Conservation (phyloP, 1,140 invertebrate genomes). For the Mycetomoellerius zeteki region DNA sequence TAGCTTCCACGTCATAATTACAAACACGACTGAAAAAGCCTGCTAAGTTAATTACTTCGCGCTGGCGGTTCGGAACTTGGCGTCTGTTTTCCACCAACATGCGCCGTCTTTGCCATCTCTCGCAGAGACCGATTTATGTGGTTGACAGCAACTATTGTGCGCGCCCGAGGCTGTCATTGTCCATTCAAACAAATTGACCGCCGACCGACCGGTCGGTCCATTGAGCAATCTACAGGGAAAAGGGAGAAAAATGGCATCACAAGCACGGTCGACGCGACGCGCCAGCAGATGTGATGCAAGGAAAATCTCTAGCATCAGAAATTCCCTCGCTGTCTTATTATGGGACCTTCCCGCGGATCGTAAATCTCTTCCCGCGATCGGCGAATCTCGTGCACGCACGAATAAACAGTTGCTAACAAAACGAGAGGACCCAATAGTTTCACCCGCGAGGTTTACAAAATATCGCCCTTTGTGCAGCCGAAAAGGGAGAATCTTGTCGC, state of each 20-base stretch:
- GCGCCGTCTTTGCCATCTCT: conserved; percentile 73
- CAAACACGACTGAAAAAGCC: neutral
- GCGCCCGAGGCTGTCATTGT: conserved; percentile 74
- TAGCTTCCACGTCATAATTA: neutral
- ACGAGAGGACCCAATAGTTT: conserved; percentile 11
- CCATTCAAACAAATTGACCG: conserved; percentile 82
- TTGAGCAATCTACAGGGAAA: conserved; percentile 79
- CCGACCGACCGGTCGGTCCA: conserved; percentile 73
- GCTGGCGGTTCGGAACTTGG: conserved; percentile 7
- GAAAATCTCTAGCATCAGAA: conserved; percentile 60
- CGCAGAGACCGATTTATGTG: conserved; percentile 80
- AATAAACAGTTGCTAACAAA: conserved; percentile 43
- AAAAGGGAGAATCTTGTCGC: neutral
- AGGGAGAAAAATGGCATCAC: conserved; percentile 76
- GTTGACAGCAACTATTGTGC: conserved; percentile 76
- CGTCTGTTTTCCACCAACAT: conserved; percentile 47
- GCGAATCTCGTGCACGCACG: conserved; percentile 36
- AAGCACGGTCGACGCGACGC: conserved; percentile 31
- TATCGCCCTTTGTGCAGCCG: conserved; percentile 13
- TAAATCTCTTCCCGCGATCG: conserved; percentile 44
- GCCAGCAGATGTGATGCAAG: conserved; percentile 71
- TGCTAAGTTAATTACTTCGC: conserved; percentile 16
- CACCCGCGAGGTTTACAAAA: conserved; percentile 47
- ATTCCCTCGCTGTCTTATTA: conserved; percentile 53
- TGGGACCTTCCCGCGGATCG: conserved; percentile 34